phyloP scores from a whole-genome alignment of 2,113 vertebrate species.

The Parotia lawesii region DNA sequence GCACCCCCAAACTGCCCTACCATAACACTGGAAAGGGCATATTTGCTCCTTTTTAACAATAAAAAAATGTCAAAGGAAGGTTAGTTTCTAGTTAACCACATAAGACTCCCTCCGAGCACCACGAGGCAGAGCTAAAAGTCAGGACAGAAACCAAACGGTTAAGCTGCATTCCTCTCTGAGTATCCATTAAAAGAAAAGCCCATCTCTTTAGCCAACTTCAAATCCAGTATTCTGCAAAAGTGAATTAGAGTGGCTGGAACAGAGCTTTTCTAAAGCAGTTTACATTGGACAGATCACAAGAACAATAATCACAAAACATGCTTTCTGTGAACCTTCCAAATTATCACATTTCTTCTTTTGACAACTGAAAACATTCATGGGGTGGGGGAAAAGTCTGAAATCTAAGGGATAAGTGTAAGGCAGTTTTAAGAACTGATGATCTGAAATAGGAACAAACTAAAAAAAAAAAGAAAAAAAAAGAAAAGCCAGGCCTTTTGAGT shows the following conservation, averaged over 20 bases:
- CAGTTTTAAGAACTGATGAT: background rate
- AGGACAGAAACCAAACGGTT: background rate
- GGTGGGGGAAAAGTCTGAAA: background rate
- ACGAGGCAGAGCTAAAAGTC: background rate
- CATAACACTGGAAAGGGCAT: background rate
- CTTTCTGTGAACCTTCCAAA: conserved; percentile 56
- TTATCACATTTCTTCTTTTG: conserved; percentile 53
- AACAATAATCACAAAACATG: conserved; percentile 60
- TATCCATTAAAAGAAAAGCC: conserved; percentile 38
- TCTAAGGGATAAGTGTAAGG: background rate
- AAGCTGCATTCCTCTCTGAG: background rate
- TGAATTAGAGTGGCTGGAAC: conserved; percentile 40
- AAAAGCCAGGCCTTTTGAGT: background rate
- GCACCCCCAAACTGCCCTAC: background rate
- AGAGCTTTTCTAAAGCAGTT: conserved; percentile 58
- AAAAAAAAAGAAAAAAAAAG: background rate
- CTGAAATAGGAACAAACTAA: background rate
- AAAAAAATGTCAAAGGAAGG: background rate
- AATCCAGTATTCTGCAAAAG: conserved; percentile 47
- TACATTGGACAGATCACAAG: conserved; percentile 53
- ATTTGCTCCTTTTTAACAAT: background rate
- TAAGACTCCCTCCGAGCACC: background rate
- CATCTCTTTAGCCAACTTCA: conserved; percentile 26
- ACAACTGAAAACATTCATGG: conserved; percentile 24
- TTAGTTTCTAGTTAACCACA: background rate